Base-by-base conservation (phyloP, 2,113 vertebrate species). In the Ptilorrhoa leucosticta region DNA sequence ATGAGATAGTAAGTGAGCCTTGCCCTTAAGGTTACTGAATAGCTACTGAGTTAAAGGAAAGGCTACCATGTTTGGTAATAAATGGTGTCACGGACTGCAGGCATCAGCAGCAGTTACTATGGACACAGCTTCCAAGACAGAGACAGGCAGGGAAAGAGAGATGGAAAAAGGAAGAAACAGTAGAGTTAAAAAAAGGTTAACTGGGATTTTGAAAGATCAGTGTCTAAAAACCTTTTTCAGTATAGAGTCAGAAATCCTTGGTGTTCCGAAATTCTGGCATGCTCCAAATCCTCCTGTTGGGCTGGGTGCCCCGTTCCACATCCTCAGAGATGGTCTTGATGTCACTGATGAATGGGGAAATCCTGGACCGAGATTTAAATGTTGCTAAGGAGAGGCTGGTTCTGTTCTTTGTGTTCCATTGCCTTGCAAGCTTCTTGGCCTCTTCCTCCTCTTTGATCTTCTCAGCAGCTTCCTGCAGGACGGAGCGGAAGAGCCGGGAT, bases 261-360 rank as follows among this genome's bases (percentile, higher is more conserved):
- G 90, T 89, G 63, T 97, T 98, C 89, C 97, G 98, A 94, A 99
- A 99, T 82, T 99, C 99, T 0, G 99, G 99, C 98, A 99, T 97
- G 98, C 99, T 99, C 99, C 99, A 99, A 81, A 98, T 96, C 58
- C 99, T 98, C 37, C 97, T 98, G 11, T 94, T 97, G 16, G 78
- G 96, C 39, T 96, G 98, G 39, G 65, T 89, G 65, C 98, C 98
- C 61, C 97, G 97, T 96, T 99, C 99, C 94, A 99, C 99, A 3
- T 99, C 99, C 95, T 99, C 99, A 0, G 99, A 99, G 94, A 99
- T 98, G 28, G 99, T 99, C 90, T 98, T 99, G 80, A 99, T 99
- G 94, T 98, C 96, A 96, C 98, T 99, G 85, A 98, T 98, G 47
- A 99, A 99, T 1, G 99, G 99, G 64, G 98, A 98, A 95, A 99